Conservation (phyloP, 2,797 vertebrate genomes). For the Mastacembelus armatus region DNA sequence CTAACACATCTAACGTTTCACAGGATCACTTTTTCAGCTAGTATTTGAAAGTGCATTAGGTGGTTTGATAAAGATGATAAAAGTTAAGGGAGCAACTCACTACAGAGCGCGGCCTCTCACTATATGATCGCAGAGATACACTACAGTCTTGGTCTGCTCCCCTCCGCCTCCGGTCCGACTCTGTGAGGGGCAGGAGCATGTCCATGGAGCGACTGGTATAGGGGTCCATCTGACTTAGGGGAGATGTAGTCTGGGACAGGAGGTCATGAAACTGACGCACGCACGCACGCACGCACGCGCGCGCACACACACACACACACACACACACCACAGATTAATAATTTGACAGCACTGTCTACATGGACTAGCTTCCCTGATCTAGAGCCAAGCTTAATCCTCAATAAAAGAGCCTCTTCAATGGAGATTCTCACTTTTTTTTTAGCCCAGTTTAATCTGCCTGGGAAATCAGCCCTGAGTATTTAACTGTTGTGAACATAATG, state of each 20-base stretch:
- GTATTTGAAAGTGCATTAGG: not conserved
- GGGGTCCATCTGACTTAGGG: conserved; percentile 91
- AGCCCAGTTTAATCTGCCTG: conserved; percentile 69
- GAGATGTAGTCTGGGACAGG: conserved; percentile 90
- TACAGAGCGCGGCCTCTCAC: conserved; percentile 88
- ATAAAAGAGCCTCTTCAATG: conserved; percentile 58
- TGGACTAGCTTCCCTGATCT: conserved; percentile 51
- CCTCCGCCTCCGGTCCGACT: conserved; percentile 84
- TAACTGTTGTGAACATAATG: conserved; percentile 62
- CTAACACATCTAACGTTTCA: conserved; percentile 3
- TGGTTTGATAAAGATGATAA: not conserved
- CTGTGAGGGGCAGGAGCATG: conserved; percentile 88
- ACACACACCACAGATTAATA: conserved; percentile 50
- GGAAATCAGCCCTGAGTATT: conserved; percentile 62
- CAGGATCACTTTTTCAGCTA: conserved; percentile 7
- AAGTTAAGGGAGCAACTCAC: conserved; percentile 76
- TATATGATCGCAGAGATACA: conserved; percentile 77
- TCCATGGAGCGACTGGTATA: conserved; percentile 91
- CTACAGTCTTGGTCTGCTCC: conserved; percentile 88
- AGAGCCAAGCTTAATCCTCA: conserved; percentile 58
- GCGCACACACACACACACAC: conserved; percentile 8
- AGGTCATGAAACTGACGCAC: conserved; percentile 92
- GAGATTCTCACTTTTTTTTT: conserved; percentile 60
- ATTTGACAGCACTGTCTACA: conserved; percentile 49
- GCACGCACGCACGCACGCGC: conserved; percentile 31